Base-by-base conservation (phyloP, 2,888 invertebrate genomes). In the Nymphalis polychloros region DNA sequence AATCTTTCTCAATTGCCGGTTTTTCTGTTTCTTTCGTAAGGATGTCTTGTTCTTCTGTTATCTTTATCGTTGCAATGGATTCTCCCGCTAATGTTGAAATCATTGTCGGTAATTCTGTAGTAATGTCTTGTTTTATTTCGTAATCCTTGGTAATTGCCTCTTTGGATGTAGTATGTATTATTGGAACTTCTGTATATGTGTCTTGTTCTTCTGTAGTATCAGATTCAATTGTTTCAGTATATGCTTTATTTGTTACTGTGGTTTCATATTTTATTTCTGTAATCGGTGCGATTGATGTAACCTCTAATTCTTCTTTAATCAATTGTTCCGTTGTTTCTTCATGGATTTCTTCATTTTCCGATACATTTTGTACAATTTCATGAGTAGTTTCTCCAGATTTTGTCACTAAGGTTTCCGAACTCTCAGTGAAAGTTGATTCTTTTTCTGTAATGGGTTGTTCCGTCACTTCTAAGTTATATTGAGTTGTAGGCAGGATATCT, bases 171-270 rank as follows among this genome's bases (percentile, higher is more conserved):
- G 65, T 53, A 41, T 62, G 8, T n/a, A 31, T 20, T 64, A 23
- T n/a, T 23, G 64, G 19, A 50, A 17, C 10, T 59, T 67, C 55
- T 8, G 52, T 46, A 31, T 46, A 17, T 20, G 50, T 61, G 8
- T 68, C 68, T 59, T 66, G 55, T 47, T 64, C 71, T 17, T 72
- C 67, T 8, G 71, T 61, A 6, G 27, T 63, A 2, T 50, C 62
- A 59, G 52, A 46, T 46, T 47, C 63, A 41, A 41, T 19, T 55
- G 27, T 16, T 49, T 27, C 20, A 35, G 60, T 48, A 1, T 41
- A 19, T 41, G 8, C 47, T 27, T 48, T 27, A 48, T 60, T 27
- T 19, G 47, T 48, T 27, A 60, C 48, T 1, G 20, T 5, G 27
- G 2, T 10, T 16, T 52, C 46, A 10, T 10, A 16, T 19, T 19